These are phyloP conservation scores for Serranus cabrilla DNA, from an alignment of 2,797 vertebrate species.

Conservation along the genomic window DNA sequence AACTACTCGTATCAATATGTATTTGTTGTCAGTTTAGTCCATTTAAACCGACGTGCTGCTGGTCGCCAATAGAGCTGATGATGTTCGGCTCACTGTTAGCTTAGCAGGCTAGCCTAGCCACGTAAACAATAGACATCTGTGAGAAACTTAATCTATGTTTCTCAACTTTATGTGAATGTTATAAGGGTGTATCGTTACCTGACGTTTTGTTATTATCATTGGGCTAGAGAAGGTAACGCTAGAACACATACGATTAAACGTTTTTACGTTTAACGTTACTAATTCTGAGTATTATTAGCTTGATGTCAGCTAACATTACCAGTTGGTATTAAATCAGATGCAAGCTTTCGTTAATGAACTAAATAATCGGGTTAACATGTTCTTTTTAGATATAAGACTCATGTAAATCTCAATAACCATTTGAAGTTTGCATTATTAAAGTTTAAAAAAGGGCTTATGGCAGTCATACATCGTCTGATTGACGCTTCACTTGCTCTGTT, in stretches of 20 bases:
- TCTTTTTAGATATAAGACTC: not conserved
- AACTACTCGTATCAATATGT: accelerated
- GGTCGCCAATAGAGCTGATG: constrained; percentile 28
- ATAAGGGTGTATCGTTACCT: accelerated
- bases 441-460: not conserved
- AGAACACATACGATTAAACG: too few species aligned
- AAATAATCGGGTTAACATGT: not conserved
- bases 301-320: not conserved
- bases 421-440: not conserved
- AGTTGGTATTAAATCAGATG: not conserved
- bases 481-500: constrained; percentile 10
- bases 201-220: accelerated
- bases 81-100: constrained; percentile 54
- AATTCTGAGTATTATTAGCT: not conserved
- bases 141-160: not conserved
- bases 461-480: not conserved
- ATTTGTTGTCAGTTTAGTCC: not conserved
- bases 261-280: too few species aligned
- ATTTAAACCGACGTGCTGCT: not conserved
- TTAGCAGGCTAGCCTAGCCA: constrained; percentile 70
- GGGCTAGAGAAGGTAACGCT: accelerated
- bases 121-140: constrained; percentile 71
- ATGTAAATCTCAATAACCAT: not conserved
- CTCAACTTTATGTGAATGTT: not conserved
- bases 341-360: too few species aligned